Percentiles rank a stretch among this genome's conserved stretches.
Conservation (phyloP, 2,888 invertebrate species). For the Herminia tarsipennalis region DNA sequence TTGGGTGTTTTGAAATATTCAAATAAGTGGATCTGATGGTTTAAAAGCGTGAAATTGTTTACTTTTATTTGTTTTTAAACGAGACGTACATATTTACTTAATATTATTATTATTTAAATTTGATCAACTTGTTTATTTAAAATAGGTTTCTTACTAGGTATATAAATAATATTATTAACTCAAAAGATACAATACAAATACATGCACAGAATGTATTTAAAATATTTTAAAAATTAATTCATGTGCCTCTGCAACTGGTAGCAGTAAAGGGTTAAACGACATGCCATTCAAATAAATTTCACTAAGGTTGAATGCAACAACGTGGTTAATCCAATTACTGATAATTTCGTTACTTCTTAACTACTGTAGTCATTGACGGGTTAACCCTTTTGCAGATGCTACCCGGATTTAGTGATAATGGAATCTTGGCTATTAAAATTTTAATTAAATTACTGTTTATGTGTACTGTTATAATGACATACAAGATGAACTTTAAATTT, state of each 20-base stretch:
- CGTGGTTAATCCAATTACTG: constrained; percentile 69
- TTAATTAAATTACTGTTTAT: constrained; percentile 41
- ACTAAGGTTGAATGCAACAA: constrained; percentile 61
- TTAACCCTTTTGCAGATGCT: constrained; percentile 74
- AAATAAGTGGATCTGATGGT: constrained; percentile 45
- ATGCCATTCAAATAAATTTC: constrained; percentile 72
- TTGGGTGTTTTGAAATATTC: constrained; percentile 62
- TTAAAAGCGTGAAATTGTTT: constrained; percentile 39
- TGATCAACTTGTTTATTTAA: no score
- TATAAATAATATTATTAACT: no score
- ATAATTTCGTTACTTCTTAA: constrained; percentile 70
- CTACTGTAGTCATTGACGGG: constrained; percentile 56
- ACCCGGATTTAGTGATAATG: constrained; percentile 35
- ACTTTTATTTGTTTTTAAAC: constrained; percentile 14
- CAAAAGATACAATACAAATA: no score
- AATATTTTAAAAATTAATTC: constrained; percentile 39
- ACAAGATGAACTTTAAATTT: neutral
- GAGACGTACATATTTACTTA: no score
- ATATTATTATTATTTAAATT: no score
- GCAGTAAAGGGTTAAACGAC: constrained; percentile 67
- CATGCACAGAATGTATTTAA: no score
- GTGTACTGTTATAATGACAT: constrained; percentile 31
- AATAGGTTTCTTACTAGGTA: neutral
- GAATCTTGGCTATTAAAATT: constrained; percentile 31
- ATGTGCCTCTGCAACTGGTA: constrained; percentile 40